Evolutionary conservation across 1,140 invertebrate species (phyloP), one percentile per base, ranked within the genome.

Genomic region (Neodiprion virginianus): DNA sequence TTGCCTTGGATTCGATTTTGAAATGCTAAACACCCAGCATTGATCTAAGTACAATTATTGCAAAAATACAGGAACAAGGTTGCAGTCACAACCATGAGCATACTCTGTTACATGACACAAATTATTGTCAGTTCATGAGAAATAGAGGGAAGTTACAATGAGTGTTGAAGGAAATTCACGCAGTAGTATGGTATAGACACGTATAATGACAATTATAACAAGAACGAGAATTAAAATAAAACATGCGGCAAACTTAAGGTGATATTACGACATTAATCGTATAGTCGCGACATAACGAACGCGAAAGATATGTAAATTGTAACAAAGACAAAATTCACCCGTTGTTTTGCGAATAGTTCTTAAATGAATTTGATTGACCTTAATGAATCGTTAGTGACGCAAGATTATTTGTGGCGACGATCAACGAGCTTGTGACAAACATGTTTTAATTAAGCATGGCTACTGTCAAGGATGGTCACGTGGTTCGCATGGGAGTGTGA

Each of bases 401-500:
- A 14, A 61, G 53, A 12, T 17, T 61, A 61, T 61, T 61, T 61
- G 53, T 61, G 8, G 53, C n/a, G 8, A 61, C 53, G n/a, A 61
- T 61, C 53, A 61, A 61, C 53, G 53, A 61, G 53, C 53, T 72
- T 14, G n/a, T 7, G n/a, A 23, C 10, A 49, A 72, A 49, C 21
- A 72, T 28, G 71, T 21, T 72, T 50, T 40, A 66, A 72, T 50
- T 47, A 23, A 72, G 28, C 53, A 72, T 53, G 65, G 65, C 72
- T n/a, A 17, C 72, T 72, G 72, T 65, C 65, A 40, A 72, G 65
- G 65, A 17, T 67, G 40, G 72, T 65, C 23, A 67, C 72, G 50
- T 65, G 50, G 12, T 48, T 47, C 48, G 40, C 21, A n/a, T 28
- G 17, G 70, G 21, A 12, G 40, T 48, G 48, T 12, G 48, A 9